Percentiles rank a stretch among this genome's conserved stretches.
Conservation (phyloP, 2,888 invertebrate species). For the Agriopis marginaria region DNA sequence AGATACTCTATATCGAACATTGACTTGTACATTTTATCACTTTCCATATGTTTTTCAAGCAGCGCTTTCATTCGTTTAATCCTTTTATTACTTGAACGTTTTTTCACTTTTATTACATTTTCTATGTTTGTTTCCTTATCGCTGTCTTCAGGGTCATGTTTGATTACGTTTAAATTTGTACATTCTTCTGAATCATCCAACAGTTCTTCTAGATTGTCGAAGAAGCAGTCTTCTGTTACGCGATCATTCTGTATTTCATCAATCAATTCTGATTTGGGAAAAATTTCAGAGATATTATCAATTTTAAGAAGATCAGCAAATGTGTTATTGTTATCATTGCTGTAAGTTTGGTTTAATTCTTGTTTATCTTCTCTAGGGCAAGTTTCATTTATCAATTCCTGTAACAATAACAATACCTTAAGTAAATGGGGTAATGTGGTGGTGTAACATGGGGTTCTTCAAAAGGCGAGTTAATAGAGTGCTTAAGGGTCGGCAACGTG, state of each 20-base stretch:
- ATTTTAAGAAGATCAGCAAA: neutral
- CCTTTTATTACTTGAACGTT: neutral
- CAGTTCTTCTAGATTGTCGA: neutral
- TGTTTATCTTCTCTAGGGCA: neutral
- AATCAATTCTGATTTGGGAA: neutral
- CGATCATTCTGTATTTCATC: neutral
- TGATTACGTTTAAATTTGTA: neutral
- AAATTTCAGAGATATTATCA: neutral
- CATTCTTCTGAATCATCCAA: neutral
- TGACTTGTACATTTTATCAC: neutral
- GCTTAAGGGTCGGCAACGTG: too few relatives aligned
- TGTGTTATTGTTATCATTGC: too few relatives aligned
- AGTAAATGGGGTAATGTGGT: neutral
- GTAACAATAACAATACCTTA: neutral
- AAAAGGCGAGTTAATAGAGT: too few relatives aligned
- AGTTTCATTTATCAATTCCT: neutral
- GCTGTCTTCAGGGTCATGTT: neutral
- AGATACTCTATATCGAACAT: constrained; percentile 14
- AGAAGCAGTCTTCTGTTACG: neutral
- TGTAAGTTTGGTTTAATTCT: neutral
- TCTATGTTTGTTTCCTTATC: neutral
- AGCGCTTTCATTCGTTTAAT: neutral
- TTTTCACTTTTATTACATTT: neutral
- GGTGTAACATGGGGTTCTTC: too few relatives aligned
- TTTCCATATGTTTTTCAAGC: neutral